Percentiles rank a stretch among this genome's conserved stretches.
phyloP scores from a whole-genome alignment of 1,140 invertebrate species.

The Mizuhopecten yessoensis region DNA sequence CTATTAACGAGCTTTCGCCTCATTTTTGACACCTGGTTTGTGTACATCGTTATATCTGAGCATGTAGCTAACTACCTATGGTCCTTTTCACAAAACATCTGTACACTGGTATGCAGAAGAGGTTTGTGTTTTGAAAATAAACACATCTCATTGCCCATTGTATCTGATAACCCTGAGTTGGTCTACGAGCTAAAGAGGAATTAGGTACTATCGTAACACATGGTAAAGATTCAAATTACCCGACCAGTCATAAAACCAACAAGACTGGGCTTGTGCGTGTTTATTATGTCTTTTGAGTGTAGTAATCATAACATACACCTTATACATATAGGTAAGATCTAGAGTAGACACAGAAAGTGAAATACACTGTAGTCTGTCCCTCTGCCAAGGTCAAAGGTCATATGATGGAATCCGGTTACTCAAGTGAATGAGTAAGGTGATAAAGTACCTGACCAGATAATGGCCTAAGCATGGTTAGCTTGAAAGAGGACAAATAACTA shows the following conservation, averaged over 20 bases:
- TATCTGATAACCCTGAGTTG: conserved; percentile 13
- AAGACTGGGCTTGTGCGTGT: not conserved
- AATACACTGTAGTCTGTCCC: conserved; percentile 24
- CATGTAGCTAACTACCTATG: not conserved
- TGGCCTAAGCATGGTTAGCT: not conserved
- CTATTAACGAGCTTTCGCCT: conserved; percentile 6
- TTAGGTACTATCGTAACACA: not conserved
- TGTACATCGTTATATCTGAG: not conserved
- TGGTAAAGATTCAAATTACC: not conserved
- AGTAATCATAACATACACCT: not conserved
- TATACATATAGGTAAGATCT: not conserved
- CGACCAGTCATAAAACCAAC: not conserved
- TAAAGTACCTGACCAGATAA: conserved; percentile 16
- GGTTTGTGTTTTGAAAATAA: conserved; percentile 28
- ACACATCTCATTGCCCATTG: not conserved
- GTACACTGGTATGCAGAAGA: not conserved
- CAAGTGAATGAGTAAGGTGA: conserved; percentile 38
- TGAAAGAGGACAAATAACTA: not conserved
- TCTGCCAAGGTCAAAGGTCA: conserved; percentile 22
- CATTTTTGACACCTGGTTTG: conserved; percentile 10
- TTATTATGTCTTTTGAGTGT: not conserved
- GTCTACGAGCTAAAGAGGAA: not conserved
- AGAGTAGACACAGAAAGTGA: not conserved
- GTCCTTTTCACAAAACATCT: conserved; percentile 33
- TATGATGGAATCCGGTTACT: conserved; percentile 18